Conservation (phyloP, 1,140 invertebrate species). For the Temnothorax longispinosus region DNA sequence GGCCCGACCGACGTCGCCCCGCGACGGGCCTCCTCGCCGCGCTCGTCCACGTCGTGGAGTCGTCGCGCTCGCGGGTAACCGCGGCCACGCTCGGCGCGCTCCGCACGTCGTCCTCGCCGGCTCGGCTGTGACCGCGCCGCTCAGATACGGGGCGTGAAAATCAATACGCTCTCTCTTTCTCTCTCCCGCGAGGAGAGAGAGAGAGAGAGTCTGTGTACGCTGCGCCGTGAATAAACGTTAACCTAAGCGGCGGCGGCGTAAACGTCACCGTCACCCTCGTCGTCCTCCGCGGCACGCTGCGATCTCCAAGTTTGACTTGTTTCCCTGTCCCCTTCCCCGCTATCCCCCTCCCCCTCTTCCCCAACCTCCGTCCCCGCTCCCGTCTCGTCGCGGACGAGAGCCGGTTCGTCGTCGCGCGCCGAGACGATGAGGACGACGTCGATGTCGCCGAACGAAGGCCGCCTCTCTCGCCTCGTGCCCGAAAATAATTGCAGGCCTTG, state of each 20-base stretch:
- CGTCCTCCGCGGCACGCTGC: neutral
- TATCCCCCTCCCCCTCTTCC: neutral
- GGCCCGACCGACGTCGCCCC: conserved; percentile 44
- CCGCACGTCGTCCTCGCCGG: conserved; percentile 47
- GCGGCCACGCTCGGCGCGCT: neutral
- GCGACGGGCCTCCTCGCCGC: conserved; percentile 22
- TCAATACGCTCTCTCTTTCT: conserved; percentile 79
- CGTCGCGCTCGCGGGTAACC: conserved; percentile 4
- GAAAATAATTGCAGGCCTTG: conserved; percentile 77
- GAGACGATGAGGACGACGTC: neutral
- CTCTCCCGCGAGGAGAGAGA: conserved; percentile 52
- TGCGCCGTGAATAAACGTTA: conserved; percentile 74
- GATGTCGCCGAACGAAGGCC: conserved; percentile 31
- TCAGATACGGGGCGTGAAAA: conserved; percentile 82
- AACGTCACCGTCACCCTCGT: neutral
- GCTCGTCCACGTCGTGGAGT: conserved; percentile 11
- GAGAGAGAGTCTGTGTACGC: conserved; percentile 73
- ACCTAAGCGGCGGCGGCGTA: conserved; percentile 69
- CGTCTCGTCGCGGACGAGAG: conserved; percentile 49
- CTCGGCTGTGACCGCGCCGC: conserved; percentile 60
- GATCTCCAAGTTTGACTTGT: neutral
- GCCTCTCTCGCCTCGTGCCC: conserved; percentile 44
- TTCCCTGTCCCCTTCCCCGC: neutral
- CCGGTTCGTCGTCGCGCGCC: conserved; percentile 39
- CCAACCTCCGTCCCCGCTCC: neutral